Percentiles rank a stretch among this genome's conserved stretches.
phyloP scores from a whole-genome alignment of 2,888 invertebrate genomes.

The Tetramorium bicarinatum region DNA sequence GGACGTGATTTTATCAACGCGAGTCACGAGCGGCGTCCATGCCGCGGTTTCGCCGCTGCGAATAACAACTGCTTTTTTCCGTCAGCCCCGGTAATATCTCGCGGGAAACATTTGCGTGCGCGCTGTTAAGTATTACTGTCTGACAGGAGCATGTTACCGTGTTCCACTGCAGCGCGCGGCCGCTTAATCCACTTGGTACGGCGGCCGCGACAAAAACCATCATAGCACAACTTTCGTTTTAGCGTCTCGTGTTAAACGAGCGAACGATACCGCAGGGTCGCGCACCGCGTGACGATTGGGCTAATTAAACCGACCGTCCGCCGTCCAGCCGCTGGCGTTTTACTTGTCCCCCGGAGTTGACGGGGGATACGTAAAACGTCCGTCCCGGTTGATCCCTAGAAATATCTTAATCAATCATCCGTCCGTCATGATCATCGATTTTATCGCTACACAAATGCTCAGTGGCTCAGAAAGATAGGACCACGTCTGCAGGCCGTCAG shows the following conservation, averaged over 20 bases:
- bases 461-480: too few species aligned
- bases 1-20: constrained; percentile 41
- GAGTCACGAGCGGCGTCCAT: constrained; percentile 19
- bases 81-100: constrained; percentile 34
- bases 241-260: constrained; percentile 36
- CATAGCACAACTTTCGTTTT: constrained; percentile 36
- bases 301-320: constrained; percentile 15
- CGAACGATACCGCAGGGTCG: constrained; percentile 29
- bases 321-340: neutral
- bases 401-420: constrained; percentile 41
- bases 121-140: constrained; percentile 54
- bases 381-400: constrained; percentile 2
- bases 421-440: neutral
- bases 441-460: neutral
- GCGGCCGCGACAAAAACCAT: constrained; percentile 53
- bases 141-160: constrained; percentile 55
- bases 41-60: neutral
- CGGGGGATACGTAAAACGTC: neutral
- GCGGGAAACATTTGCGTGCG: constrained; percentile 31
- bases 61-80: constrained; percentile 51
- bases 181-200: constrained; percentile 55
- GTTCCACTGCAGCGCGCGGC: neutral
- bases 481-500: neutral
- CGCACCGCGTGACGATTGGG: constrained; percentile 9
- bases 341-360: neutral